phyloP scores from a whole-genome alignment of 1,140 invertebrate genomes.

The Latrodectus geometricus region DNA sequence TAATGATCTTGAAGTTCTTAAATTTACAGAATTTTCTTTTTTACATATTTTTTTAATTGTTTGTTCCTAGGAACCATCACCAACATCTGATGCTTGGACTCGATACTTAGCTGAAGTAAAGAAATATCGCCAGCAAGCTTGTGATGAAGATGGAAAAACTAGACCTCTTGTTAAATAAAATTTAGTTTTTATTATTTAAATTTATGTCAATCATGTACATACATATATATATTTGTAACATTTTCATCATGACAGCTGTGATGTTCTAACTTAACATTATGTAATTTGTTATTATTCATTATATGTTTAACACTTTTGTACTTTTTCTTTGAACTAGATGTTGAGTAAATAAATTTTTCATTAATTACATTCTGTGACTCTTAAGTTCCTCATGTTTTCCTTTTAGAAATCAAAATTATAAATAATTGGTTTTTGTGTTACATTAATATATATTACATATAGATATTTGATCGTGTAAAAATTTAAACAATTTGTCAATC shows the following conservation, averaged over 20 bases:
- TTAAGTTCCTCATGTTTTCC: too few species aligned
- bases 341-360: too few species aligned
- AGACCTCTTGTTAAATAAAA: slow-evolving; percentile 86
- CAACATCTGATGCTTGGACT: slow-evolving; percentile 86
- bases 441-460: too few species aligned
- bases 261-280: neutral
- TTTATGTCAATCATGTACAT: neutral
- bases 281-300: neutral
- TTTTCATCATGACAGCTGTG: neutral
- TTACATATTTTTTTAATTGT: neutral
- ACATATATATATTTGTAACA: slow-evolving; percentile 29
- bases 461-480: too few species aligned
- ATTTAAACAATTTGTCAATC: too few species aligned
- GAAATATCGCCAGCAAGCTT: slow-evolving; percentile 89
- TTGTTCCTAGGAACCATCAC: slow-evolving; percentile 50
- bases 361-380: too few species aligned
- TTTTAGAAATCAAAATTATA: too few species aligned
- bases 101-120: slow-evolving; percentile 93
- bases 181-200: neutral
- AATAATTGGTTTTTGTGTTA: too few species aligned
- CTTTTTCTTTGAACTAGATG: too few species aligned
- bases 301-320: too few species aligned
- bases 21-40: neutral
- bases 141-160: slow-evolving; percentile 89
- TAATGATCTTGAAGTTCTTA: neutral